Evolutionary conservation across 1,140 invertebrate species (phyloP).

Genomic region (Apis florea): DNA sequence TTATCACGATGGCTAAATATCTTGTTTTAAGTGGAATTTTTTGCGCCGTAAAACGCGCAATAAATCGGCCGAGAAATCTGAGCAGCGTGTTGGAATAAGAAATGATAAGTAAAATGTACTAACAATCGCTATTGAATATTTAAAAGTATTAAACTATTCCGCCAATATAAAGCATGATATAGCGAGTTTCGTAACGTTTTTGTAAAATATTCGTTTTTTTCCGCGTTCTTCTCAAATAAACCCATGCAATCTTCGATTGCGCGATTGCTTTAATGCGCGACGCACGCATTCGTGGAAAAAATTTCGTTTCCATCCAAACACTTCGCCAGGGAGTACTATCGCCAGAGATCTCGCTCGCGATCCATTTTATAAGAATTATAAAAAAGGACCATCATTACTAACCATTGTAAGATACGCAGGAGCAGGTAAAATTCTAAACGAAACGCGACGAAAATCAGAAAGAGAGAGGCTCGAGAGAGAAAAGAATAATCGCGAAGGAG

Average conservation of each 20-base stretch:
- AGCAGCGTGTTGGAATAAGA: background rate
- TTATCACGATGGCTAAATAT: too few species aligned
- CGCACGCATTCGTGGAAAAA: background rate
- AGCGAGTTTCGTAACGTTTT: background rate
- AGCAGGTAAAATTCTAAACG: too few species aligned
- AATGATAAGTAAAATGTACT: background rate
- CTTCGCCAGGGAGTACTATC: too few species aligned
- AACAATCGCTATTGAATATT: background rate
- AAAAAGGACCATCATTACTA: too few species aligned
- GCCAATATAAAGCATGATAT: background rate
- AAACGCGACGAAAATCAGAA: too few species aligned
- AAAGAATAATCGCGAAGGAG: background rate
- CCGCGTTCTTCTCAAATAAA: background rate
- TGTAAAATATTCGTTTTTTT: background rate
- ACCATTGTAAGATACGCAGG: too few species aligned
- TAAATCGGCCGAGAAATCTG: background rate
- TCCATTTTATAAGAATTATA: too few species aligned
- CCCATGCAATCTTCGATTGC: too few species aligned
- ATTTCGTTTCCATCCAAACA: too few species aligned
- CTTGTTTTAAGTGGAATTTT: too few species aligned
- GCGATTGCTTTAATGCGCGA: background rate
- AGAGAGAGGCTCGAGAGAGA: background rate
- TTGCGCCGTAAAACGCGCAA: too few species aligned
- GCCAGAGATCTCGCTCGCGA: too few species aligned
- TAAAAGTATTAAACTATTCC: background rate